Evolutionary conservation across 2,113 vertebrate genomes (phyloP).

Genomic region (Sakesphorus luctuosus): DNA sequence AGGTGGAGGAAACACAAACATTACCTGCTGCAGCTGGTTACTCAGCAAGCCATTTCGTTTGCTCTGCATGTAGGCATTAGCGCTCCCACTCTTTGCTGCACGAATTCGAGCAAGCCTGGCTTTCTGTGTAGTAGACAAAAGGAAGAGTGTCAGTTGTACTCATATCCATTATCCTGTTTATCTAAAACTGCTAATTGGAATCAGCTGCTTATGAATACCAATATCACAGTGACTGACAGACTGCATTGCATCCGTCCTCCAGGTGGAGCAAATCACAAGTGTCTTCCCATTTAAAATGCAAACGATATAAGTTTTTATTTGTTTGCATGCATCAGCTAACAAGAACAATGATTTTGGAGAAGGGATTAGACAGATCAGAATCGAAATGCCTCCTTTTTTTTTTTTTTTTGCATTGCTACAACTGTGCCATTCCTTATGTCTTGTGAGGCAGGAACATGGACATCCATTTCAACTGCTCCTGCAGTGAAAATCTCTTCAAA

Average conservation of each 20-base stretch:
- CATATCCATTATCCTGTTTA: neutral
- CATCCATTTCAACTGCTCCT: neutral
- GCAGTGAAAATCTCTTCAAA: neutral
- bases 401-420: neutral
- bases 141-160: neutral
- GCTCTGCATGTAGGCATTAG: conserved; percentile 97
- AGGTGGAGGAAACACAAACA: neutral
- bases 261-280: neutral
- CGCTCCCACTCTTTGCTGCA: conserved; percentile 92
- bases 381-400: neutral
- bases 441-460: neutral
- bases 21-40: conserved; percentile 92
- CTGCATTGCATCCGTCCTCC: neutral
- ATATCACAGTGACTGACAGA: neutral
- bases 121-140: conserved; percentile 83
- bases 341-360: neutral
- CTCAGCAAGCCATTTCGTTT: conserved; percentile 94
- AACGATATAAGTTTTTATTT: conserved; percentile 5
- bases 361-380: neutral
- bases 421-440: neutral
- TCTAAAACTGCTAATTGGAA: conserved; percentile 23
- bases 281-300: conserved; percentile 7
- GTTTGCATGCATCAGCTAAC: neutral
- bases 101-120: conserved; percentile 94
- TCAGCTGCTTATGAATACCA: conserved; percentile 3